Evolutionary conservation across 2,797 vertebrate genomes (phyloP).

Genomic region (Molossus molossus): DNA sequence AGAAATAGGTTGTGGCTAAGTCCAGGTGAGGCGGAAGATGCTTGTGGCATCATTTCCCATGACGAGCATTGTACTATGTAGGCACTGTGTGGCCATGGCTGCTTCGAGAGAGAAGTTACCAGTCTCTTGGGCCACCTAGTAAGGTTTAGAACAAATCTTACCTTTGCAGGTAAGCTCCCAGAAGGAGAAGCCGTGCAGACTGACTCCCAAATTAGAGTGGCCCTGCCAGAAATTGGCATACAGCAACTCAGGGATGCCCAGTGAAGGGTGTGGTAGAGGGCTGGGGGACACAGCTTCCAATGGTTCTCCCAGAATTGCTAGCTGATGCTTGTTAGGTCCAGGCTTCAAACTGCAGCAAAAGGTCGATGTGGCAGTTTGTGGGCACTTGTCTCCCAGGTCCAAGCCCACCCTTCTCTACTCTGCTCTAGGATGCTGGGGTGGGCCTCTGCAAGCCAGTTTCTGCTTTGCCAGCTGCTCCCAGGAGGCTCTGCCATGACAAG

Average conservation of each 20-base stretch:
- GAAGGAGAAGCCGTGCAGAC: neutral
- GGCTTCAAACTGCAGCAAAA: neutral
- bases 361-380: neutral
- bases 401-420: neutral
- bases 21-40: neutral
- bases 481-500: neutral
- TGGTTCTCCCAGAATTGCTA: neutral
- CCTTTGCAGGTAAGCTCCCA: neutral
- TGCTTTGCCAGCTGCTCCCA: constrained; percentile 39
- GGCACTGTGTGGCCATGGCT: rapidly evolving
- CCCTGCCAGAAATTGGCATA: neutral
- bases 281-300: neutral
- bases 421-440: neutral
- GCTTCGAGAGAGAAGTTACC: neutral
- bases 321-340: neutral
- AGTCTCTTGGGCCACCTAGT: neutral
- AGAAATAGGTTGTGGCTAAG: neutral
- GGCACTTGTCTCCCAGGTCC: neutral
- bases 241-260: neutral
- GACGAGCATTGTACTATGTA: rapidly evolving
- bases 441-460: neutral
- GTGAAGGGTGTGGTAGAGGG: neutral
- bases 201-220: neutral
- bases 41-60: neutral
- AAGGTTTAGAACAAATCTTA: neutral